Evolutionary conservation across 30 jellyfish, hydroid and myxozoan genomes (phyloP).

Genomic region (Aurelia sp.): DNA sequence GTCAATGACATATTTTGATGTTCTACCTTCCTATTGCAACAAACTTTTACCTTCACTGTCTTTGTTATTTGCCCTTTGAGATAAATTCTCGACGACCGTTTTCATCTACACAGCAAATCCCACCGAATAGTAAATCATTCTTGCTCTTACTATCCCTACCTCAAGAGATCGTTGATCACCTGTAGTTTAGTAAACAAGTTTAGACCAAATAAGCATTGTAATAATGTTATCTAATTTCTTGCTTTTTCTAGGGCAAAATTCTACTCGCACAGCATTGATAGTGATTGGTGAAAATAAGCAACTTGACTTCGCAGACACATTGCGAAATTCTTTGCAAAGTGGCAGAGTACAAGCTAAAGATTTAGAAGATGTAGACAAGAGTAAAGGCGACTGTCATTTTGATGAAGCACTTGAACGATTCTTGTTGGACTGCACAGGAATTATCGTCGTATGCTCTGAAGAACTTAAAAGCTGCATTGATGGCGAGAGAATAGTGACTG

Average conservation of each 20-base stretch:
- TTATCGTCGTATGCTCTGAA: not conserved
- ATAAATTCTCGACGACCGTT: too few species aligned
- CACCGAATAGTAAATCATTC: too few species aligned
- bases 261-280: constrained; percentile 16
- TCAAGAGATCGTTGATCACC: too few species aligned
- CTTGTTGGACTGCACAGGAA: constrained; percentile 14
- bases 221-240: too few species aligned
- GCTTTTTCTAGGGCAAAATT: not conserved
- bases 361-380: constrained; percentile 27
- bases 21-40: too few species aligned
- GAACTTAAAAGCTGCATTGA: constrained; percentile 34
- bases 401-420: constrained; percentile 16
- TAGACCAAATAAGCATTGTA: too few species aligned
- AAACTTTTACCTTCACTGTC: too few species aligned
- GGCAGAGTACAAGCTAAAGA: constrained; percentile 21
- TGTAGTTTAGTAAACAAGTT: too few species aligned
- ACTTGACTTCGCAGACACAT: not conserved
- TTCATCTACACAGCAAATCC: too few species aligned
- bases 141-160: too few species aligned
- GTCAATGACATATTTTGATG: too few species aligned
- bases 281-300: constrained; percentile 28
- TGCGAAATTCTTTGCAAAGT: constrained; percentile 13
- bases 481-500: not conserved
- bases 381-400: not conserved
- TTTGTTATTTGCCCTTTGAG: too few species aligned